Evolutionary conservation across 37 sponge, comb jelly and placozoan species (phyloP).

Genomic region (Petrosia ficiformis): DNA sequence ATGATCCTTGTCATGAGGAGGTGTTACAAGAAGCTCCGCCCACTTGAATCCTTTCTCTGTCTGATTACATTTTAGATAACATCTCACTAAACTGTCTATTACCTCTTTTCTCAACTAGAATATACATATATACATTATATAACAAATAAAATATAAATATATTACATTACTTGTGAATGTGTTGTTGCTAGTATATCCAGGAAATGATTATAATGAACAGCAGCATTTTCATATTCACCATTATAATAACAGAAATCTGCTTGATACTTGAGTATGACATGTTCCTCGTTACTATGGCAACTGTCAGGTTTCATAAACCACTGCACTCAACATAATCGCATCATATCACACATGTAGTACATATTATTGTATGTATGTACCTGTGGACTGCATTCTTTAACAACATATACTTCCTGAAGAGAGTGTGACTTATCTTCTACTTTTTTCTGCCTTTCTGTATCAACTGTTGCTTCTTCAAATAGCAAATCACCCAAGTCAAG

Average conservation of each 20-base stretch:
- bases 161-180: background rate
- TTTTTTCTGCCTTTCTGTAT: no score
- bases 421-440: no score
- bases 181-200: background rate
- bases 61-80: conserved; percentile 13
- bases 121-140: background rate
- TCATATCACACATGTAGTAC: no score
- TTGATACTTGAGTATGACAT: background rate
- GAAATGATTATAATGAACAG: background rate
- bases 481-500: no score
- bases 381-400: no score
- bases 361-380: no score
- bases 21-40: conserved; percentile 32
- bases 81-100: conserved; percentile 34
- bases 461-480: no score
- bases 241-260: conserved; percentile 4
- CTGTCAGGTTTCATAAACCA: background rate
- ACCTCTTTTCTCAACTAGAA: conserved; percentile 36
- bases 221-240: background rate
- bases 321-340: no score
- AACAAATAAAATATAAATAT: background rate
- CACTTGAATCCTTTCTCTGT: background rate
- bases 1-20: conserved; percentile 23
- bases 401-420: no score
- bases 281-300: background rate